Base-by-base conservation (phyloP, 1,140 invertebrate species). In the Lucilia cuprina region DNA sequence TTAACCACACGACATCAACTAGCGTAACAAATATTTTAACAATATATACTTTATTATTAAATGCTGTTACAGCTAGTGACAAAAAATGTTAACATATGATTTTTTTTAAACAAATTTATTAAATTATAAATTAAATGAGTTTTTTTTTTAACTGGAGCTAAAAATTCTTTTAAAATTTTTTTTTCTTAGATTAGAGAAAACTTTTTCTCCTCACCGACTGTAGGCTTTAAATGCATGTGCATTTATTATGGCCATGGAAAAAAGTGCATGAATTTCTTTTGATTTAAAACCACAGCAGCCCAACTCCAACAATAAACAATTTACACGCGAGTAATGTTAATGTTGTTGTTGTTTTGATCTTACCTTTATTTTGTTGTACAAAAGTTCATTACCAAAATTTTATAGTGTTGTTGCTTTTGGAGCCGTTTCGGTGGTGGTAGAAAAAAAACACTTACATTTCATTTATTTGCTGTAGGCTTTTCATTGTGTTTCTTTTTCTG, bases 401-500 rank as follows among this genome's bases (percentile, higher is more conserved):
- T 70, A 5, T 41, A 41, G 7, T 55, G 50, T 55, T 55, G 50
- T 55, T 55, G 50, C 17, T 10, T 55, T 55, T 55, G 12, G 7
- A 12, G n/a, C 19, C 19, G 14, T n/a, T 30, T 70, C 10, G 17
- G 17, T 70, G 65, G 21, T 70, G 25, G n/a, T n/a, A n/a, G n/a
- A 19, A 17, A 65, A 70, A 70, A 25, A 70, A 8, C 10, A 25
- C 19, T 70, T 5, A 25, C 9, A 21, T 25, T 10, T 8, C 7
- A 2, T 70, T 70, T 70, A 0, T 70, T 70, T 4, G 74, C 74
- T 41, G 12, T 77, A 77, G 74, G 74, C 41, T 21, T 50, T 21
- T 49, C 77, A 80, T 80, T 80, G 41, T 80, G 50, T 80, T 80
- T 80, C 65, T 21, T 70, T 25, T 74, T 74, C 41, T 7, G 7